These are phyloP conservation scores for Callorhinus ursinus DNA, from an alignment of 2,113 vertebrate species.

Conservation along the genomic window DNA sequence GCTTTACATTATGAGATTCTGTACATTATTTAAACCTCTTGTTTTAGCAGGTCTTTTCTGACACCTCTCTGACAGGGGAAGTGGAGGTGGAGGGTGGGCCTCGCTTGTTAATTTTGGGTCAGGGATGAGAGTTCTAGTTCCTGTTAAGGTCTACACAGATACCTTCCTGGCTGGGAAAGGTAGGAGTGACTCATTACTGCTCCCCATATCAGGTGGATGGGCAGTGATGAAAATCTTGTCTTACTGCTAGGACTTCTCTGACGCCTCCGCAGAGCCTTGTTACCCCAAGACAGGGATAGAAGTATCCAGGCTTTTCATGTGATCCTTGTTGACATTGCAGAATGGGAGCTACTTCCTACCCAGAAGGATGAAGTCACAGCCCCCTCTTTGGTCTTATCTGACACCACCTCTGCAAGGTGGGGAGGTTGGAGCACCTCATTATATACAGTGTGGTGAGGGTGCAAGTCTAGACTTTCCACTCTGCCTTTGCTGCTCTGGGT, in stretches of 20 bases:
- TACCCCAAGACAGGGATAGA: background rate
- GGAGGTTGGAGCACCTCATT: rapidly evolving
- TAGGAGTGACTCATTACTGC: background rate
- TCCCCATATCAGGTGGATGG: background rate
- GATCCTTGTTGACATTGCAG: background rate
- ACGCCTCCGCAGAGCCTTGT: rapidly evolving
- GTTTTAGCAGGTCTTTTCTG: background rate
- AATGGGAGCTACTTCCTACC: background rate
- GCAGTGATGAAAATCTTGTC: background rate
- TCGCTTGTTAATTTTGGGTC: background rate
- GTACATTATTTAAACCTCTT: background rate
- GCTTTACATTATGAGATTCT: background rate
- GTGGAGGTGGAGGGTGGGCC: background rate
- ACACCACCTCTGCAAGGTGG: background rate
- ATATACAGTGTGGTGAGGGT: background rate
- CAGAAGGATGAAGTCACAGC: background rate
- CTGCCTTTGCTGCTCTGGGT: background rate
- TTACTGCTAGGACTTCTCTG: background rate
- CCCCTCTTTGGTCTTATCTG: background rate
- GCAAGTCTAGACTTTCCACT: background rate
- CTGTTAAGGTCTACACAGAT: rapidly evolving
- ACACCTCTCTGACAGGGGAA: background rate
- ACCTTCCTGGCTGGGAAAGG: background rate
- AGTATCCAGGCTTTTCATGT: background rate
- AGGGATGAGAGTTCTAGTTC: background rate